These are phyloP conservation scores for Enoplosus armatus DNA, from an alignment of 2,797 vertebrate species.

Conservation along the genomic window DNA sequence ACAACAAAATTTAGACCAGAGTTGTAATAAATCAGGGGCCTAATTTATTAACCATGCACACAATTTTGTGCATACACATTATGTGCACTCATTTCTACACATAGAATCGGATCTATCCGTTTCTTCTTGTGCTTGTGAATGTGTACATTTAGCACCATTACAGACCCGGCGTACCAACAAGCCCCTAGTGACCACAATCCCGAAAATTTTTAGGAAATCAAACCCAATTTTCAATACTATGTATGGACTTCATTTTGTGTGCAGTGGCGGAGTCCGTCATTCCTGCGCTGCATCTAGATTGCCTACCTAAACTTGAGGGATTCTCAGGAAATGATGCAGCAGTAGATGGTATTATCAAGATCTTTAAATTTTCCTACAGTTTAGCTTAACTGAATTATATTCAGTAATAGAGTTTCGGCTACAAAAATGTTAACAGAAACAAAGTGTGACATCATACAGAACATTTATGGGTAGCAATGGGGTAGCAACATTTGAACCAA, in stretches of 20 bases:
- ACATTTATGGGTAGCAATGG: slow-evolving; percentile 1
- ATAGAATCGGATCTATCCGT: not conserved
- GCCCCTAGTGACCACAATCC: no score
- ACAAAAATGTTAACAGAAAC: not conserved
- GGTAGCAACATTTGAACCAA: slow-evolving; percentile 7
- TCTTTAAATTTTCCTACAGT: not conserved
- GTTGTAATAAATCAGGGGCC: not conserved
- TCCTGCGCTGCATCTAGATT: not conserved
- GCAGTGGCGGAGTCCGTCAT: not conserved
- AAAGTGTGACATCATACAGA: slow-evolving; percentile 12
- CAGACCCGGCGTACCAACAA: not conserved
- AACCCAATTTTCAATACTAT: not conserved
- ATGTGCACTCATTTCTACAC: rapidly evolving
- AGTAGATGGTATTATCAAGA: not conserved
- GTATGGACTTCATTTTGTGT: not conserved
- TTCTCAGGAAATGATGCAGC: not conserved
- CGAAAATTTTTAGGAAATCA: not conserved
- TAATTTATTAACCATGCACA: no score
- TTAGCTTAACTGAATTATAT: not conserved
- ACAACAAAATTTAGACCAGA: not conserved
- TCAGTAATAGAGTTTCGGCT: not conserved
- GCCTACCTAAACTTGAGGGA: not conserved
- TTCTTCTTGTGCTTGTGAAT: not conserved
- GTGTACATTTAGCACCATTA: not conserved
- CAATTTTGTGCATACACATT: no score